Conservation (phyloP, 2,113 vertebrate species). For the Choloepus hoffmanni region DNA sequence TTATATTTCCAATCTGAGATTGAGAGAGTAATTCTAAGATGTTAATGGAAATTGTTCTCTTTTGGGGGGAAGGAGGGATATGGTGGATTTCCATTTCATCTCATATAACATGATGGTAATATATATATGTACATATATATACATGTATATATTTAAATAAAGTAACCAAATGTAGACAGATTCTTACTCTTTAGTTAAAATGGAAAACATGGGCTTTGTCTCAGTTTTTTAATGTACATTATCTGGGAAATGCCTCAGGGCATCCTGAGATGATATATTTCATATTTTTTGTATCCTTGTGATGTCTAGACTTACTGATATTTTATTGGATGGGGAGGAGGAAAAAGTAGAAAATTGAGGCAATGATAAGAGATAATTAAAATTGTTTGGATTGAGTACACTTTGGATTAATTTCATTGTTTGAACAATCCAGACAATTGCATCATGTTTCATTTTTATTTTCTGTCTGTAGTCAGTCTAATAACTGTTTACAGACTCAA, state of each 20-base stretch:
- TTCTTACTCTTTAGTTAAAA: background rate
- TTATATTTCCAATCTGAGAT: background rate
- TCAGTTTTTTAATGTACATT: background rate
- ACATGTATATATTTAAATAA: background rate
- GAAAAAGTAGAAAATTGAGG: background rate
- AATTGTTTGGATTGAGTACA: background rate
- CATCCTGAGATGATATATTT: constrained; percentile 21
- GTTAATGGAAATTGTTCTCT: background rate
- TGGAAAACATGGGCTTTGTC: background rate
- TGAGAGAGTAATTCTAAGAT: background rate
- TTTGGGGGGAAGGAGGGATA: background rate
- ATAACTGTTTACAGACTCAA: constrained; percentile 50
- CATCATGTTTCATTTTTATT: background rate
- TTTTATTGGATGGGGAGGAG: background rate
- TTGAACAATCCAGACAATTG: background rate
- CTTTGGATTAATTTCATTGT: constrained; percentile 49
- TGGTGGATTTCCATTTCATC: constrained; percentile 28
- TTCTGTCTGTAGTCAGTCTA: background rate
- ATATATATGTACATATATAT: background rate
- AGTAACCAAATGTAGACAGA: background rate
- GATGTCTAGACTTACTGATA: background rate
- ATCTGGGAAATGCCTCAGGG: constrained; percentile 30
- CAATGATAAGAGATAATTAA: background rate
- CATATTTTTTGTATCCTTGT: background rate
- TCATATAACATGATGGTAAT: background rate